phyloP scores from a whole-genome alignment of 2,888 invertebrate genomes.

The Nomada ferruginata region DNA sequence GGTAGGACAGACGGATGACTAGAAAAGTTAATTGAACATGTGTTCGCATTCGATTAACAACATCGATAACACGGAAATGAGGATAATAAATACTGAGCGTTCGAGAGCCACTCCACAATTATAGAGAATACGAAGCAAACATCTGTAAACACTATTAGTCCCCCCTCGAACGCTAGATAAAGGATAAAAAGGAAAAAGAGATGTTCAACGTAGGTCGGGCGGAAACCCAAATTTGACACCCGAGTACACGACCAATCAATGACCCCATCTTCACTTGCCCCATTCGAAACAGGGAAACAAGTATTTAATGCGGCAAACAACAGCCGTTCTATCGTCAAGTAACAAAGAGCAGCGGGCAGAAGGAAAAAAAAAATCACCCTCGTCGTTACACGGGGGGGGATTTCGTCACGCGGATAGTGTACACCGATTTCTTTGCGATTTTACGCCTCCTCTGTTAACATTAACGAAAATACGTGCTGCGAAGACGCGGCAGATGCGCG shows the following conservation, averaged over 20 bases:
- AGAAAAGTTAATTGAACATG: too few species aligned
- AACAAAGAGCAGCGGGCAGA: background rate
- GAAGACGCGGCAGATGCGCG: conserved; percentile 63
- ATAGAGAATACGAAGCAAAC: background rate
- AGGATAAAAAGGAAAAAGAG: background rate
- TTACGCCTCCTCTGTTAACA: conserved; percentile 62
- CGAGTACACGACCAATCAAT: background rate
- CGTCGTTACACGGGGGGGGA: conserved; percentile 32
- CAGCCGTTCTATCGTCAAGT: conserved; percentile 17
- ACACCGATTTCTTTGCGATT: conserved; percentile 62
- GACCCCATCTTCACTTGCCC: conserved; percentile 24
- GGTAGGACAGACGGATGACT: too few species aligned
- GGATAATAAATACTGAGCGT: too few species aligned
- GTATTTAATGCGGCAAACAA: conserved; percentile 47
- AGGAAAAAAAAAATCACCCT: conserved; percentile 40
- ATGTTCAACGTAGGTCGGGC: conserved; percentile 10
- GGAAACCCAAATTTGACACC: conserved; percentile 28
- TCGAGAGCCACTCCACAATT: too few species aligned
- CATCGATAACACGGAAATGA: too few species aligned
- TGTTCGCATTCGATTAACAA: too few species aligned
- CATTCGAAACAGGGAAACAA: conserved; percentile 46
- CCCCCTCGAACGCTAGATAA: background rate
- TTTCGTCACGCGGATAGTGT: conserved; percentile 49
- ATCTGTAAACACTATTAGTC: conserved; percentile 8
- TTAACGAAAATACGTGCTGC: conserved; percentile 50